These are phyloP conservation scores for Rhaphigaster nebulosa DNA, from an alignment of 2,888 invertebrate genomes.

Conservation along the genomic window DNA sequence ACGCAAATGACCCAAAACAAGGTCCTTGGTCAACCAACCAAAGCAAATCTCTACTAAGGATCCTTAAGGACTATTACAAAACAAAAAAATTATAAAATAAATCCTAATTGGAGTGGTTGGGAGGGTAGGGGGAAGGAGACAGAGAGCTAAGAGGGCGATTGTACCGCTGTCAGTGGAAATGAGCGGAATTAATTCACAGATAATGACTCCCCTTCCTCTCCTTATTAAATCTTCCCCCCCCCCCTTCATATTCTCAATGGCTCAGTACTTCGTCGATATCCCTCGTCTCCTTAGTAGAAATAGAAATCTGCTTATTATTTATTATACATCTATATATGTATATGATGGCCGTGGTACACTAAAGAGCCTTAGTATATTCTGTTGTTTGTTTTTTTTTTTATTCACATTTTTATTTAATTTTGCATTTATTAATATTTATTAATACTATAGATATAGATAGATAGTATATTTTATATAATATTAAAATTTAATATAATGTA, in stretches of 20 bases:
- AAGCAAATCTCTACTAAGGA: not conserved
- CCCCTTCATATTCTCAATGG: not conserved
- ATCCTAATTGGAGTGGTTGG: constrained; percentile 43
- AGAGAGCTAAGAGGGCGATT: constrained; percentile 14
- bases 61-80: not conserved
- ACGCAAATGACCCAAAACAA: not conserved
- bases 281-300: not conserved
- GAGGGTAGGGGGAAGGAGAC: not conserved
- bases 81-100: constrained; percentile 19
- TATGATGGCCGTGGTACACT: too few species aligned
- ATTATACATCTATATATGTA: not conserved
- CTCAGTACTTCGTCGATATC: not conserved
- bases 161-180: constrained; percentile 7
- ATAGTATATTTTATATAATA: too few species aligned
- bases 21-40: not conserved
- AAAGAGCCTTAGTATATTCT: too few species aligned
- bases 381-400: too few species aligned
- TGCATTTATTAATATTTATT: too few species aligned
- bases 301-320: too few species aligned
- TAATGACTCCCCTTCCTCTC: constrained; percentile 21
- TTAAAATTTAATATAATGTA: too few species aligned
- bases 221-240: not conserved
- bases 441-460: too few species aligned
- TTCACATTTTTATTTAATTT: too few species aligned
- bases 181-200: constrained; percentile 44